These are phyloP conservation scores for Onychorhynchus coronatus DNA, from an alignment of 2,113 vertebrate species.

Conservation along the genomic window DNA sequence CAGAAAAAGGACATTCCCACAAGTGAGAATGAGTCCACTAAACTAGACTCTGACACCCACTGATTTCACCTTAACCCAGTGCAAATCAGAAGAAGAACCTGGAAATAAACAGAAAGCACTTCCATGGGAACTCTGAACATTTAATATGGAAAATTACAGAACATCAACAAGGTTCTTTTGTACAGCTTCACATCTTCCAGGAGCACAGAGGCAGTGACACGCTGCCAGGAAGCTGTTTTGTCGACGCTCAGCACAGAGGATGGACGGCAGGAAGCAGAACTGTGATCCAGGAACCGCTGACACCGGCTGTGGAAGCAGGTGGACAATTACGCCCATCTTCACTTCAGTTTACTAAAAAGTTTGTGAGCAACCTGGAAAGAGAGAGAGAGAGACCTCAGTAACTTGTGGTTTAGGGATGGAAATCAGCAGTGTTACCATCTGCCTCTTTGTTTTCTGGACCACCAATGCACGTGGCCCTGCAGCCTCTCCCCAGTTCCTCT, in stretches of 20 bases:
- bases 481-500: background rate
- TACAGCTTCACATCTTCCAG: background rate
- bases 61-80: background rate
- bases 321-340: background rate
- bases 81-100: background rate
- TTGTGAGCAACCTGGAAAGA: conserved; percentile 77
- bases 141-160: conserved; percentile 58
- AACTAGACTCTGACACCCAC: background rate
- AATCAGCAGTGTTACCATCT: background rate
- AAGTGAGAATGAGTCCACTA: fast-evolving
- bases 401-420: background rate
- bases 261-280: background rate
- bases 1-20: background rate
- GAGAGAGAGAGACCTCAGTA: background rate
- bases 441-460: background rate
- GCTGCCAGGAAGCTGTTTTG: background rate
- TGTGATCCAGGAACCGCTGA: background rate
- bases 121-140: conserved; percentile 2
- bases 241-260: background rate
- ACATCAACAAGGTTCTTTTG: background rate
- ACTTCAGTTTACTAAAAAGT: conserved; percentile 78
- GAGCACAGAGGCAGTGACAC: background rate
- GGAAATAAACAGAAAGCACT: background rate
- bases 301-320: background rate
- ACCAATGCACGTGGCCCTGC: fast-evolving